A percentile compares a stretch with the other conserved stretches of the same genome.
phyloP scores from a whole-genome alignment of 2,888 invertebrate species.

The Isotomurus palustris region DNA sequence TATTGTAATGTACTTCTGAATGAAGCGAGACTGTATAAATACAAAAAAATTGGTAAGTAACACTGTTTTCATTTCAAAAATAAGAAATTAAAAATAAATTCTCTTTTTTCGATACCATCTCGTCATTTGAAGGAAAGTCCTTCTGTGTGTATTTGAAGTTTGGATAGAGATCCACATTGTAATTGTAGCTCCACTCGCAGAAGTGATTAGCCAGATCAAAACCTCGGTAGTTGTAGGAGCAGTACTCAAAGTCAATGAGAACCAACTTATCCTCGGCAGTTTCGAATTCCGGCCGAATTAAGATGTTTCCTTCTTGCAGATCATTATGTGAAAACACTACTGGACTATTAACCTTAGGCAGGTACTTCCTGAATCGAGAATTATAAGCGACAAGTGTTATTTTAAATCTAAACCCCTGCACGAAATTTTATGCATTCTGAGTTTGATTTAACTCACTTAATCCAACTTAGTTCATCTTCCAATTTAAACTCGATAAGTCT shows the following conservation, averaged over 20 bases:
- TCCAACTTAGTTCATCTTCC: slow-evolving; percentile 65
- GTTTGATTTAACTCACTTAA: slow-evolving; percentile 54
- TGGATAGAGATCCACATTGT: slow-evolving; percentile 71
- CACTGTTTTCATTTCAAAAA: not conserved
- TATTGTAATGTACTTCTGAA: slow-evolving; percentile 58
- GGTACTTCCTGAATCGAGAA: slow-evolving; percentile 50
- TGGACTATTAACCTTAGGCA: slow-evolving; percentile 60
- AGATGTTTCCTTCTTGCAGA: slow-evolving; percentile 79
- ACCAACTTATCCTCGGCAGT: slow-evolving; percentile 55
- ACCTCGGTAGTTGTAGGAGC: slow-evolving; percentile 87
- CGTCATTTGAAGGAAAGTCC: slow-evolving; percentile 69
- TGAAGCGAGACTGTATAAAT: slow-evolving; percentile 52
- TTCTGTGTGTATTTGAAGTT: slow-evolving; percentile 66
- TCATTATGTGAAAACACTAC: slow-evolving; percentile 95
- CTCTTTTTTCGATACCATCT: slow-evolving; percentile 60
- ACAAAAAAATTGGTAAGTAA: slow-evolving; percentile 34
- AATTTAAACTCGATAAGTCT: slow-evolving; percentile 57
- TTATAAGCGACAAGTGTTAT: not conserved
- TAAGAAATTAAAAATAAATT: not conserved
- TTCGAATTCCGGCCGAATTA: slow-evolving; percentile 54
- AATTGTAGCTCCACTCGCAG: slow-evolving; percentile 86
- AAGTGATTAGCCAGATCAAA: slow-evolving; percentile 95
- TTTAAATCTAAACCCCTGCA: not conserved
- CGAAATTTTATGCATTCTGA: not conserved
- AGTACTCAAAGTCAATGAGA: slow-evolving; percentile 90